phyloP scores from a whole-genome alignment of 2,797 vertebrate genomes.

The Petrocephalus schoutedeni region DNA sequence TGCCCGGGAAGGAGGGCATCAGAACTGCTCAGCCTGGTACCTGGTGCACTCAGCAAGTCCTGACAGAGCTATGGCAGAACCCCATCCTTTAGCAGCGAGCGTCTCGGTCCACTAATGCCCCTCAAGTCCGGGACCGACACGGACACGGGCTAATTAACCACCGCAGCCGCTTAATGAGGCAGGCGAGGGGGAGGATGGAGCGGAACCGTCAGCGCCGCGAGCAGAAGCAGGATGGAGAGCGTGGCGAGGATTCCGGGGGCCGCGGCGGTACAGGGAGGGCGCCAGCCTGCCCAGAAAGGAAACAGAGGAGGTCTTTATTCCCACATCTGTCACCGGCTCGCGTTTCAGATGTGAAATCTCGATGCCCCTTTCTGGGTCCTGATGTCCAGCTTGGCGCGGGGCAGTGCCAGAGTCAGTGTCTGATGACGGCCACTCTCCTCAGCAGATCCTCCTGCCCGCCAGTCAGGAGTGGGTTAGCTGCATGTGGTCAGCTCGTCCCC shows the following conservation, averaged over 20 bases:
- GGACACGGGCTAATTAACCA: conserved; percentile 60
- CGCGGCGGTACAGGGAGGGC: neutral
- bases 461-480: neutral
- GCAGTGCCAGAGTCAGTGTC: neutral
- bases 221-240: neutral
- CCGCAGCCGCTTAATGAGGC: conserved; percentile 31
- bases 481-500: neutral
- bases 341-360: neutral
- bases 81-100: conserved; percentile 49
- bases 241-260: neutral
- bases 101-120: conserved; percentile 38
- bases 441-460: neutral
- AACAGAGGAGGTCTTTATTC: neutral
- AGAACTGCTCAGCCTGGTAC: neutral
- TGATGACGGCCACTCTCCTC: neutral
- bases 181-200: neutral
- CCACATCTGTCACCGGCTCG: neutral
- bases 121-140: conserved; percentile 49
- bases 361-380: neutral
- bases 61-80: conserved; percentile 44
- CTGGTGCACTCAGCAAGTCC: conserved; percentile 21
- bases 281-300: neutral
- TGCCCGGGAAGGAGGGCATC: conserved; percentile 28
- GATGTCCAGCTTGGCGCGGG: neutral
- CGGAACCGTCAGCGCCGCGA: neutral